These are phyloP conservation scores for Meganola albula DNA, from an alignment of 2,888 invertebrate species.

Conservation along the genomic window DNA sequence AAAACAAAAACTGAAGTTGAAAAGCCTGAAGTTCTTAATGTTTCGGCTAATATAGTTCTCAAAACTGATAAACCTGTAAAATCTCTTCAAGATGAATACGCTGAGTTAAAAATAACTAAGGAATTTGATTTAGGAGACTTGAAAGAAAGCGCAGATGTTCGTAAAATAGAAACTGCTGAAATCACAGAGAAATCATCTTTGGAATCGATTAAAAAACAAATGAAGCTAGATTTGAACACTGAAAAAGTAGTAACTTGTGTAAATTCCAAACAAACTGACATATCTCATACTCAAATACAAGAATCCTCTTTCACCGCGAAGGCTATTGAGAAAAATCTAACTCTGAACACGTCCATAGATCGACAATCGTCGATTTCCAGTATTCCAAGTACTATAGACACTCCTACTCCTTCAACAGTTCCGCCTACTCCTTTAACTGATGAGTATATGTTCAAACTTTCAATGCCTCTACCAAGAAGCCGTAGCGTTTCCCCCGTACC, in stretches of 20 bases:
- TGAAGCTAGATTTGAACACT: constrained; percentile 1
- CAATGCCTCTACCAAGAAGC: constrained; percentile 53
- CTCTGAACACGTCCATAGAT: constrained; percentile 27
- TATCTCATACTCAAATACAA: constrained; percentile 12
- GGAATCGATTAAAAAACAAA: constrained; percentile 6
- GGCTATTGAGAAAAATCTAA: constrained; percentile 17
- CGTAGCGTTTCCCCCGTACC: constrained; percentile 38
- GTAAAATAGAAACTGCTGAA: constrained; percentile 31
- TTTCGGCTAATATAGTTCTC: constrained; percentile 16
- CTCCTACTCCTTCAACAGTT: constrained; percentile 45
- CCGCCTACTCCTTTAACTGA: constrained; percentile 64
- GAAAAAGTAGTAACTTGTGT: constrained; percentile 13
- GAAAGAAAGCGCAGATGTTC: too few relatives aligned
- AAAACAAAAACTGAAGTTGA: constrained; percentile 14
- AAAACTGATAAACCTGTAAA: constrained; percentile 17
- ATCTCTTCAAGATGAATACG: constrained; percentile 30
- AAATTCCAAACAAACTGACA: constrained; percentile 13
- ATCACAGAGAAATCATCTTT: constrained; percentile 15
- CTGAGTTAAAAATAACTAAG: constrained; percentile 38
- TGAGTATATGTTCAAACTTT: constrained; percentile 61
- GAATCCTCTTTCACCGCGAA: constrained; percentile 22
- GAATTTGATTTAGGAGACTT: constrained; percentile 20
- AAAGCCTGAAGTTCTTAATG: constrained; percentile 17
- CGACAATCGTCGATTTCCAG: constrained; percentile 23
- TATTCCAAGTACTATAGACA: constrained; percentile 36